Evolutionary conservation across 2,888 invertebrate species (phyloP), one percentile per base, ranked within the genome.

Genomic region (Orthosia cruda): DNA sequence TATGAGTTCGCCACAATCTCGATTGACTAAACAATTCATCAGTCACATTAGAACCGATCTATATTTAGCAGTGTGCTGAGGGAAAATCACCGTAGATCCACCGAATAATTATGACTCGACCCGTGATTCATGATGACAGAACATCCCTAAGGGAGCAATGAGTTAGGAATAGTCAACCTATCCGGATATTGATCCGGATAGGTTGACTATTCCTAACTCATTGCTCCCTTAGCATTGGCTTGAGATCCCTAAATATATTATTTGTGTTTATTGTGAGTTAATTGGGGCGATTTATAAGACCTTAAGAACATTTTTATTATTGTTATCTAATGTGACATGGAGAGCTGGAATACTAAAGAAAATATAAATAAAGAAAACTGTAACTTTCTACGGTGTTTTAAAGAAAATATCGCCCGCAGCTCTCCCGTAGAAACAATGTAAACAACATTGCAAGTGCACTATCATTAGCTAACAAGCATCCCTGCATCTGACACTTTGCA

Each of bases 71-170:
- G 32, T 69, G 20, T 71, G 32, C 58, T 76, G 52, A 77, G 74
- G 71, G 77, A 72, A 76, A 88, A 86, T 87, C 85, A 85, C 86
- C 74, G 77, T 77, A 84, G 87, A 71, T 87, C 87, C 73, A 78
- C 68, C 75, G 78, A 81, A 88, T 89, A 89, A 91, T 91, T 88
- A 88, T 89, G 87, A 87, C 69, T 73, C 83, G 83, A 73, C 87
- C 87, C 87, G 88, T 90, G 89, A 92, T 91, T 91, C 89, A 92
- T 90, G 90, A 89, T 89, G 89, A 90, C 86, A 83, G 89, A 86
- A 76, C 72, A 78, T 80, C 76, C 92, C 89, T 74, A 63, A 66
- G 89, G 88, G 90, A 74, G 77, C 85, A 73, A 84, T 90, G 87
- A 89, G 87, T 90, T 88, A 86, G 74, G 77, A 74, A 83, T 88